These are phyloP conservation scores for Osmerus eperlanus DNA, from an alignment of 2,113 vertebrate species.

Conservation along the genomic window DNA sequence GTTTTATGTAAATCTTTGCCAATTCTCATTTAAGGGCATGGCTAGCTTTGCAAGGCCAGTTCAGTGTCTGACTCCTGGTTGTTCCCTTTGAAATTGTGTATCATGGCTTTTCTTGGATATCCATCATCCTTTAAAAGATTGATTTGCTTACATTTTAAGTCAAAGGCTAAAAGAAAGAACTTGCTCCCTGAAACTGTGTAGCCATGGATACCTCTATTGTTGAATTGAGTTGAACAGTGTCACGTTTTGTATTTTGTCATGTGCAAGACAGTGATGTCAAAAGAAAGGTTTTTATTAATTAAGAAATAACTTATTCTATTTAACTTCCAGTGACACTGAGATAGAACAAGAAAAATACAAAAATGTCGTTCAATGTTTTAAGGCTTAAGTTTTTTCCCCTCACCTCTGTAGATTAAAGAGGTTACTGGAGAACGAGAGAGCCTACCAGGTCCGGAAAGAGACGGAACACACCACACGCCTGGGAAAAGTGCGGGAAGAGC, in stretches of 20 bases:
- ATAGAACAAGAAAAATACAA: slow-evolving; percentile 6
- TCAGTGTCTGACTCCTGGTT: slow-evolving; percentile 3
- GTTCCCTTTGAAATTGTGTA: background rate
- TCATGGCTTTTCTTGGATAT: background rate
- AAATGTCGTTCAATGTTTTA: background rate
- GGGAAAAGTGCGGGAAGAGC: slow-evolving; percentile 85
- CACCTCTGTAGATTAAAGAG: slow-evolving; percentile 83
- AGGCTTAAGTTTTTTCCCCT: slow-evolving; percentile 8
- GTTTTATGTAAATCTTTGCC: background rate
- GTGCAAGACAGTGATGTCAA: too few relatives aligned
- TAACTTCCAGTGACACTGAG: background rate
- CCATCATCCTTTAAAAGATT: background rate
- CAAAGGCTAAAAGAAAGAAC: too few relatives aligned
- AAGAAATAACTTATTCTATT: background rate
- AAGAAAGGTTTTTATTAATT: too few relatives aligned
- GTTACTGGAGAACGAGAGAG: slow-evolving; percentile 93
- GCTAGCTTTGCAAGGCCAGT: too few relatives aligned
- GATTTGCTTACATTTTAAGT: background rate
- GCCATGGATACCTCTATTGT: too few relatives aligned
- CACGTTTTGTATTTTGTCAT: too few relatives aligned
- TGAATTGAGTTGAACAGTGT: too few relatives aligned
- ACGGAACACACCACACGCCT: slow-evolving; percentile 88
- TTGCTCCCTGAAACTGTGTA: too few relatives aligned
- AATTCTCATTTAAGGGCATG: background rate
- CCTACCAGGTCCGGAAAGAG: slow-evolving; percentile 89